Conservation (phyloP, 2,797 vertebrate genomes). For the Tokudaia muenninki region DNA sequence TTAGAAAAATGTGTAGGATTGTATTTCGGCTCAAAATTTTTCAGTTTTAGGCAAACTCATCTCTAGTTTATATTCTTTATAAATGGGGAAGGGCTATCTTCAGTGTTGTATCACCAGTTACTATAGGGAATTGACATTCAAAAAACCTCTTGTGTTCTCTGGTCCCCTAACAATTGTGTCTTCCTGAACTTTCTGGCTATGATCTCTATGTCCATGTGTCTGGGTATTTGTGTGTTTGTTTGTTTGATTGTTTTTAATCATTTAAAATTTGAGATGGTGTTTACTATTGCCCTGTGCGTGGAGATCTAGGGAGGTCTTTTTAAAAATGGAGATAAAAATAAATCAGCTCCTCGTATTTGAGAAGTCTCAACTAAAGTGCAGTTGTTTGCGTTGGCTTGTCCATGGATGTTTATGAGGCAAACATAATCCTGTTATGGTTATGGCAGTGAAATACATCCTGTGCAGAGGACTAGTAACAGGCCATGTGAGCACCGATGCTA, state of each 20-base stretch:
- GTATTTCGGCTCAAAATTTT: slow-evolving; percentile 55
- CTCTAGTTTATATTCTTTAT: not conserved
- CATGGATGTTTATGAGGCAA: slow-evolving; percentile 85
- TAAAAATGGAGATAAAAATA: slow-evolving; percentile 76
- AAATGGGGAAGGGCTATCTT: not conserved
- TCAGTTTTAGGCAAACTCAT: not conserved
- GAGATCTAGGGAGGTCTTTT: slow-evolving; percentile 71
- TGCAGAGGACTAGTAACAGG: slow-evolving; percentile 79
- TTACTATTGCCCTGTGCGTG: slow-evolving; percentile 35
- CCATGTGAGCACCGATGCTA: slow-evolving; percentile 69
- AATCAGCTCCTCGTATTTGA: slow-evolving; percentile 76
- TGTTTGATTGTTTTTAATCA: not conserved
- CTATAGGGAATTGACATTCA: not conserved
- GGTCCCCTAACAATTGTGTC: not conserved
- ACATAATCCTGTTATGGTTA: slow-evolving; percentile 78
- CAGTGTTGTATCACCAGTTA: not conserved
- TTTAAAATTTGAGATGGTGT: slow-evolving; percentile 52
- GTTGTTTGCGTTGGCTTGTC: slow-evolving; percentile 84
- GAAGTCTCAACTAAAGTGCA: slow-evolving; percentile 78
- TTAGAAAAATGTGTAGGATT: slow-evolving; percentile 36
- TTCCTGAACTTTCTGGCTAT: not conserved
- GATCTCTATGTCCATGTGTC: not conserved
- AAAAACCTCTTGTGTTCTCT: not conserved
- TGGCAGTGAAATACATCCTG: slow-evolving; percentile 85
- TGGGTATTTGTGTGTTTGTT: not conserved